Conservation (phyloP, 2,113 vertebrate species). For the Eurypyga helias region DNA sequence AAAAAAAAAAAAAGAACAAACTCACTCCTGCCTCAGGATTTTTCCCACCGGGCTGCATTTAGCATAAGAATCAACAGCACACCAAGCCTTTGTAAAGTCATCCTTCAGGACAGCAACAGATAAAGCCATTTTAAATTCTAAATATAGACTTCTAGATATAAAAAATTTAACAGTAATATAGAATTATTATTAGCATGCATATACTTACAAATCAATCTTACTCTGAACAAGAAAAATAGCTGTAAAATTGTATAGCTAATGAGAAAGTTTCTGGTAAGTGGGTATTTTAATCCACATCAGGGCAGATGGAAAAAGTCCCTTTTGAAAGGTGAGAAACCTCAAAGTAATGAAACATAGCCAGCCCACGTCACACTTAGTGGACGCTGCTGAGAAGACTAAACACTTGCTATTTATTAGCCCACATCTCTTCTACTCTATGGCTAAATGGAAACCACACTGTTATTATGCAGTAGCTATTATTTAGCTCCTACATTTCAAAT, state of each 20-base stretch:
- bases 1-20: neutral
- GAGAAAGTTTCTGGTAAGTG: neutral
- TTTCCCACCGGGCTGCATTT: neutral
- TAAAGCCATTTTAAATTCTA: neutral
- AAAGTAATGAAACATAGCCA: neutral
- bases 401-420: neutral
- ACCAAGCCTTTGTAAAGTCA: neutral
- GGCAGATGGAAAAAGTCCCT: neutral
- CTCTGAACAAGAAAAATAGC: neutral
- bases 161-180: neutral
- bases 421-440: neutral
- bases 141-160: neutral
- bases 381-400: neutral
- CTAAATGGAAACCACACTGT: neutral
- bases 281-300: neutral
- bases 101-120: neutral
- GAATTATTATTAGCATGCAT: neutral
- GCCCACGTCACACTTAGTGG: accelerated
- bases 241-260: neutral
- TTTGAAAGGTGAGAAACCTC: neutral
- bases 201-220: constrained; percentile 1
- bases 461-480: neutral
- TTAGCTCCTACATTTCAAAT: neutral
- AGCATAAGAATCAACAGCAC: neutral
- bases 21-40: neutral